These are phyloP conservation scores for Sylvilagus floridanus DNA, from an alignment of 2,797 vertebrate genomes.

Conservation along the genomic window DNA sequence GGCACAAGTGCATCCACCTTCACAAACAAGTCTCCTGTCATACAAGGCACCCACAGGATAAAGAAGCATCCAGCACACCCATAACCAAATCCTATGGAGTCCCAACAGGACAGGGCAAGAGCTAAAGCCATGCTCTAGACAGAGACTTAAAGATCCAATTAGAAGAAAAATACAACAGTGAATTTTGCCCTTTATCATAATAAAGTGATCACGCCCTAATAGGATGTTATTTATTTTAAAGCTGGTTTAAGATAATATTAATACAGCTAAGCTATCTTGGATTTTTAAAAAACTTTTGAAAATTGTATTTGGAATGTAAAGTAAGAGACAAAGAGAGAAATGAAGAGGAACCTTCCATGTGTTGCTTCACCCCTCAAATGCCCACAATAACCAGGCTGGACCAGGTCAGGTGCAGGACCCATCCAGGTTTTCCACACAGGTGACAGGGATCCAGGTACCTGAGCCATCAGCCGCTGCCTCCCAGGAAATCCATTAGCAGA, in stretches of 20 bases:
- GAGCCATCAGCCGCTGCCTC: no score
- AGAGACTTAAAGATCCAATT: neutral
- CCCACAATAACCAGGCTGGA: no score
- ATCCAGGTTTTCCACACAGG: no score
- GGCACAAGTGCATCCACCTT: neutral
- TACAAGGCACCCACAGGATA: neutral
- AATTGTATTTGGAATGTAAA: no score
- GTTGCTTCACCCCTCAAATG: no score
- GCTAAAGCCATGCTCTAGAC: neutral
- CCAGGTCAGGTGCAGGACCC: no score
- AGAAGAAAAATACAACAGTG: neutral
- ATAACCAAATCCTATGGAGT: neutral
- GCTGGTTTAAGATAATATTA: neutral
- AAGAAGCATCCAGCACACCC: neutral
- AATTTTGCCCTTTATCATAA: neutral
- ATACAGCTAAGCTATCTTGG: neutral
- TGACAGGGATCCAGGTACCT: no score
- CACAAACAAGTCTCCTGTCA: neutral
- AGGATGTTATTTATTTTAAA: neutral
- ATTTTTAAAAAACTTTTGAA: neutral
- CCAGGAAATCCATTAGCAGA: no score
- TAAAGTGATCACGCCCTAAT: neutral
- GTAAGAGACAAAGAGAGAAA: no score
- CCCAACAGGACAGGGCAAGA: neutral
- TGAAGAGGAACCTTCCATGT: no score